Evolutionary conservation across 35 echinoderm and acorn worm genomes (phyloP), one percentile per base, ranked within the genome.

Genomic region (Holothuria glaberrima): DNA sequence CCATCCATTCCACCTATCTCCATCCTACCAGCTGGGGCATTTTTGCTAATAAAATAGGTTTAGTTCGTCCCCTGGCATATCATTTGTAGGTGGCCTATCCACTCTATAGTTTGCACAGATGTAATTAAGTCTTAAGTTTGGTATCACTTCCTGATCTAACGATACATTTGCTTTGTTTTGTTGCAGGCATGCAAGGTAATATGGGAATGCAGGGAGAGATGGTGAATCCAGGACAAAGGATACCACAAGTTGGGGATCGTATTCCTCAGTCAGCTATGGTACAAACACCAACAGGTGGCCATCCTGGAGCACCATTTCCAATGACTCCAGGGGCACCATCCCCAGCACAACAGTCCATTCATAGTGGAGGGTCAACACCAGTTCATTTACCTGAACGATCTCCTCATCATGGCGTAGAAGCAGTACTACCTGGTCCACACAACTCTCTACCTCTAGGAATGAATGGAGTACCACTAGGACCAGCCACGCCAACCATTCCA

Each of bases 391-490:
- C 90, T 14, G 90, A 86, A n/a, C 50, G 90, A 50, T 92, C 90
- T 33, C 90, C 90, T 25, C 90, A 91, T 34, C 90, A 92, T 35
- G 46, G 31, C 32, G 58, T 75, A 27, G 83, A 87, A n/a, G 52
- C 70, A 17, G 46, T 86, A 45, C 30, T 86, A 24, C 83, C 58
- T 41, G 89, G 58, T 12, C 58, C 54, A 7, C 89, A 90, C 34
- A 48, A 46, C 13, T 52, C 29, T 45, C 26, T 48, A 68, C 44
- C 76, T 33, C 89, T 68, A 48, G 58, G 73, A 21, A 82, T 82
- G 76, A 90, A 90, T 61, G 88, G 92, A 33, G 74, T 90, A 17
- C 88, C 88, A 33, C 28, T 92, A 71, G 94, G 94, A 36, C 91
- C 94, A 27, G 87, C 67, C 44, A 90, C 94, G 48, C 89, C 80